Conservation (phyloP, 2,888 invertebrate species). For the Malthinus seriepunctatus region DNA sequence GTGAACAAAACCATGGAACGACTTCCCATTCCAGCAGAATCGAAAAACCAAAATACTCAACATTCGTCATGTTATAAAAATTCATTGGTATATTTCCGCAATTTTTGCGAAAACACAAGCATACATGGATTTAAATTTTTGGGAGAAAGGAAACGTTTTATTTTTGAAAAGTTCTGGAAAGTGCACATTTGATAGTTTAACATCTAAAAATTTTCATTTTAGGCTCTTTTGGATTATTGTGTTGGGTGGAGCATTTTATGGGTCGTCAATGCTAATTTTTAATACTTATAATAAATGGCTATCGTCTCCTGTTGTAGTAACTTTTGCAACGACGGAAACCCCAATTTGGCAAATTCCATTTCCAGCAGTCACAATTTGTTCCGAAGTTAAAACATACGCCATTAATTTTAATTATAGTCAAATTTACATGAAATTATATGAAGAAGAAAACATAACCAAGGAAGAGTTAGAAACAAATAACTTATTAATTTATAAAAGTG, state of each 20-base stretch:
- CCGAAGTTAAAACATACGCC: constrained; percentile 26
- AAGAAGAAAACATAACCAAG: constrained; percentile 38
- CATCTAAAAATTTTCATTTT: too few relatives aligned
- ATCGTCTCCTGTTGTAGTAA: constrained; percentile 72
- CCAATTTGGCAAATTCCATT: constrained; percentile 63
- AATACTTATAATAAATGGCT: constrained; percentile 73
- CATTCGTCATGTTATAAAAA: not conserved
- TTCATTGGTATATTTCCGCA: not conserved
- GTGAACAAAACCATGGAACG: too few relatives aligned
- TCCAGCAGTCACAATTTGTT: constrained; percentile 30
- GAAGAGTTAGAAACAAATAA: constrained; percentile 68
- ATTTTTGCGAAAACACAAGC: not conserved
- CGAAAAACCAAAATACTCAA: not conserved
- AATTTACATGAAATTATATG: not conserved
- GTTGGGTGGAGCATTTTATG: constrained; percentile 51
- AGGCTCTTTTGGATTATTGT: constrained; percentile 66
- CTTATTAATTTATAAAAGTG: too few relatives aligned
- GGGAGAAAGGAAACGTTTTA: not conserved
- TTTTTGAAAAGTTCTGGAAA: not conserved
- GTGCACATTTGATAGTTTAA: too few relatives aligned
- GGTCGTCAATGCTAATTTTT: constrained; percentile 69
- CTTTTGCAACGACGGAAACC: constrained; percentile 70
- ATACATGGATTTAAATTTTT: constrained; percentile 1
- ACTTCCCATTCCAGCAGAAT: too few relatives aligned
- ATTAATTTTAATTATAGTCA: not conserved